phyloP scores from a whole-genome alignment of 37 sponge, comb jelly and placozoan species.

The Sycon ciliatum region DNA sequence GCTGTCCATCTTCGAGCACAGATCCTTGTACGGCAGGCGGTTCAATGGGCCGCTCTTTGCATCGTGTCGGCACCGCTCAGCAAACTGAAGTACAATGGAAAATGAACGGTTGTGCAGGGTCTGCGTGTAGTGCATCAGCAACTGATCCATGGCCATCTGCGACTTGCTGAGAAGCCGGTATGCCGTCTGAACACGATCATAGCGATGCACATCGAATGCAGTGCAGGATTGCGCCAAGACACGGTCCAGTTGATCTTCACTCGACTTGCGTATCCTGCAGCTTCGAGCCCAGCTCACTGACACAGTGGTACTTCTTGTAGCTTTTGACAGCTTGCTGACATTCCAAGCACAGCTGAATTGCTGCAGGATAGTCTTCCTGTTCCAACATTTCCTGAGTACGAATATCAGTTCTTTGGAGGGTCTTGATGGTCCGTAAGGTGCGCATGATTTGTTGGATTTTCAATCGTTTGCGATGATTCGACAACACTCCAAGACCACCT shows the following conservation, averaged over 20 bases:
- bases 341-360: slow-evolving; percentile 71
- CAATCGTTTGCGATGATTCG: slow-evolving; percentile 63
- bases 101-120: slow-evolving; percentile 50
- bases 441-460: slow-evolving; percentile 39
- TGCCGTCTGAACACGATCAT: slow-evolving; percentile 54
- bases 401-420: slow-evolving; percentile 64
- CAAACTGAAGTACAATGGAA: slow-evolving; percentile 48
- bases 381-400: slow-evolving; percentile 49
- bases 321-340: slow-evolving; percentile 71
- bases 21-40: neutral
- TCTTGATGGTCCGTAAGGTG: slow-evolving; percentile 48
- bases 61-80: slow-evolving; percentile 30
- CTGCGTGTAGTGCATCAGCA: slow-evolving; percentile 55
- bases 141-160: slow-evolving; percentile 64
- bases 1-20: neutral
- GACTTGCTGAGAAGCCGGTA: slow-evolving; percentile 57
- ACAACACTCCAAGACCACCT: slow-evolving; percentile 61
- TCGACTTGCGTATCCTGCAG: slow-evolving; percentile 66
- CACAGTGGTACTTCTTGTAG: slow-evolving; percentile 70
- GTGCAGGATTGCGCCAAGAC: slow-evolving; percentile 30
- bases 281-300: slow-evolving; percentile 53
- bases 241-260: slow-evolving; percentile 59
- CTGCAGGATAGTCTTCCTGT: slow-evolving; percentile 68
- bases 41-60: neutral
- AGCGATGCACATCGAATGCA: slow-evolving; percentile 31